A percentile compares a stretch with the other conserved stretches of the same genome.
These are phyloP conservation scores for Parnassius orleans DNA, from an alignment of 2,888 invertebrate species.

Conservation along the genomic window DNA sequence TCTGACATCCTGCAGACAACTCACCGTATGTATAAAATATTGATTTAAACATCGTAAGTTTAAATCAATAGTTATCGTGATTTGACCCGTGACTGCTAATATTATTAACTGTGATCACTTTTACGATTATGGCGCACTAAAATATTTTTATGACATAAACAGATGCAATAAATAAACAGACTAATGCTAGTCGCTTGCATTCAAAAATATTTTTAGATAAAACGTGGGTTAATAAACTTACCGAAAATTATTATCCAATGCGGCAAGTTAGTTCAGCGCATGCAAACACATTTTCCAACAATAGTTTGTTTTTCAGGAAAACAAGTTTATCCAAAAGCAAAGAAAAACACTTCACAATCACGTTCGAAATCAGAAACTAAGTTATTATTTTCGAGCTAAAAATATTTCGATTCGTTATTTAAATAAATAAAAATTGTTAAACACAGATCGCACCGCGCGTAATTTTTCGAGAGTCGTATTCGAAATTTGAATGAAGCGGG, in stretches of 20 bases:
- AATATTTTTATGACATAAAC: constrained; percentile 26
- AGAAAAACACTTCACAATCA: constrained; percentile 19
- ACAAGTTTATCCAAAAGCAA: constrained; percentile 1
- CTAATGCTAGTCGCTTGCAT: constrained; percentile 13
- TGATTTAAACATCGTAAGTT: too few species aligned
- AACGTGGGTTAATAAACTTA: constrained; percentile 19
- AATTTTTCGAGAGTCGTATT: constrained; percentile 19
- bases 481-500: constrained; percentile 15
- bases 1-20: neutral
- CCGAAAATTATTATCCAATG: constrained; percentile 18
- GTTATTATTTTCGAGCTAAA: neutral
- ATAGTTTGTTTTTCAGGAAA: neutral
- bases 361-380: constrained; percentile 4
- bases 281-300: constrained; percentile 19
- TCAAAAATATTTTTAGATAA: constrained; percentile 20
- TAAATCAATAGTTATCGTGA: constrained; percentile 11
- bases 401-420: constrained; percentile 7
- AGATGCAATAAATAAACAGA: constrained; percentile 21
- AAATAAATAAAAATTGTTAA: constrained; percentile 11
- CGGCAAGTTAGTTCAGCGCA: constrained; percentile 2
- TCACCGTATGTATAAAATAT: constrained; percentile 1
- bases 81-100: constrained; percentile 9
- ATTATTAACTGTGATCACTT: constrained; percentile 10
- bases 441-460: constrained; percentile 19
- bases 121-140: constrained; percentile 19